Evolutionary conservation across 2,113 vertebrate species (phyloP), one percentile per base, ranked within the genome.

Genomic region (Lepus europaeus): DNA sequence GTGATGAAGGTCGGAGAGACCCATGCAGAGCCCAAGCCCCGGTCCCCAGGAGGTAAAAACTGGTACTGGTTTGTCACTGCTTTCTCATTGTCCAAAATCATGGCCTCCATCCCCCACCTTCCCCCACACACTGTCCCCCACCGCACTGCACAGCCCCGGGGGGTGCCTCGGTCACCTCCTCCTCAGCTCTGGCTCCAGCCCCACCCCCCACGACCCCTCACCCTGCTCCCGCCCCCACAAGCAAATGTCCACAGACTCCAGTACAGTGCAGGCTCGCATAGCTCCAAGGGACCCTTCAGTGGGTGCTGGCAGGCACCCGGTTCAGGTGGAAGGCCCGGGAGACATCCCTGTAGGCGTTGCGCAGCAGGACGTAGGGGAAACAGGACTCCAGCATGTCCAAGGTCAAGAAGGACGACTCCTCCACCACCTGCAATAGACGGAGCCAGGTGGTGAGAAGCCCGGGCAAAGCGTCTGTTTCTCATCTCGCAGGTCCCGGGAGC

Each of bases 381-480:
- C 99, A 99, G 97, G 97, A 98, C 97, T 99, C 99, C 98, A 99
- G 97, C 98, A 99, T 99, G 98, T 99, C 99, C 93, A 99, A 98
- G 31, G 98, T 99, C 93, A 99, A 97, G 97, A 99, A 99, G 1
- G 99, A 98, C 7, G 99, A 99, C 93, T 99, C 98, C 16, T 99
- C 99, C 95, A 99, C 99, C 7, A 99, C 98, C 99, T 99, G 93
- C 9, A 96, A 97, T 49, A 95, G 36, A 96, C 16, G 13, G 17
- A 9, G 29, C 69, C 92, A 81, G 94, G 72, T 69, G 59, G 83
- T 92, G 74, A 95, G 93, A 86, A 53, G 0, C 29, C 56, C 53
- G 45, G 33, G 22, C 20, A 2, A 5, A 31, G 17, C 49, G 39
- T 3, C 87, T 59, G 39, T 23, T n/a, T 63, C 51, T 90, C 84